A percentile compares a stretch with the other conserved stretches of the same genome.
Evolutionary conservation across 2,113 vertebrate genomes (phyloP).

Genomic region (Paradisaea rubra): DNA sequence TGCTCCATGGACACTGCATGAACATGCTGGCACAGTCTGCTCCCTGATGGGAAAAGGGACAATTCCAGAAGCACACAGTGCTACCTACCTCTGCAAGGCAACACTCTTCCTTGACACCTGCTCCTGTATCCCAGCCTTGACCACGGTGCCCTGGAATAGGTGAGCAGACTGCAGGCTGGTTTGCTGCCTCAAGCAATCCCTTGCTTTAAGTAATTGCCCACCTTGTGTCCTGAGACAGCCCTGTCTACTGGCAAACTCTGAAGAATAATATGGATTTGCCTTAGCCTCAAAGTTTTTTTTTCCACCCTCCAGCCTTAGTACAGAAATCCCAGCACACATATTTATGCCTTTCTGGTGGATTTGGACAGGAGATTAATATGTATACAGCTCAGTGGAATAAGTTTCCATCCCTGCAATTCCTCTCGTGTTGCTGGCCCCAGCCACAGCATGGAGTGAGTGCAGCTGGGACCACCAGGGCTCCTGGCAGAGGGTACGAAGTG

Average conservation of each 20-base stretch:
- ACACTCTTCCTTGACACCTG: background rate
- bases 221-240: background rate
- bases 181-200: background rate
- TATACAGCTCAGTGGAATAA: background rate
- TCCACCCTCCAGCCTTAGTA: background rate
- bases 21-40: accelerated
- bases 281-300: background rate
- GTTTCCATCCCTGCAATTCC: background rate
- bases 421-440: background rate
- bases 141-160: accelerated
- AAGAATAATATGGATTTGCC: background rate
- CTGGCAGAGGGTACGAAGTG: background rate
- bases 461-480: background rate
- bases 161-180: background rate
- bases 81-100: background rate
- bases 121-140: background rate
- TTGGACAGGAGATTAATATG: background rate
- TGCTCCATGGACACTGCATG: background rate
- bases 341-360: background rate
- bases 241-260: background rate
- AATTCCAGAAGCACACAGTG: background rate
- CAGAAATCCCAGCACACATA: background rate
- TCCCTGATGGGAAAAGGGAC: background rate
- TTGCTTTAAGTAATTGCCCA: background rate
- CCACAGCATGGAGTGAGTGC: background rate